Evolutionary conservation across 1,140 invertebrate species (phyloP).

Genomic region (Trichonephila clavata): DNA sequence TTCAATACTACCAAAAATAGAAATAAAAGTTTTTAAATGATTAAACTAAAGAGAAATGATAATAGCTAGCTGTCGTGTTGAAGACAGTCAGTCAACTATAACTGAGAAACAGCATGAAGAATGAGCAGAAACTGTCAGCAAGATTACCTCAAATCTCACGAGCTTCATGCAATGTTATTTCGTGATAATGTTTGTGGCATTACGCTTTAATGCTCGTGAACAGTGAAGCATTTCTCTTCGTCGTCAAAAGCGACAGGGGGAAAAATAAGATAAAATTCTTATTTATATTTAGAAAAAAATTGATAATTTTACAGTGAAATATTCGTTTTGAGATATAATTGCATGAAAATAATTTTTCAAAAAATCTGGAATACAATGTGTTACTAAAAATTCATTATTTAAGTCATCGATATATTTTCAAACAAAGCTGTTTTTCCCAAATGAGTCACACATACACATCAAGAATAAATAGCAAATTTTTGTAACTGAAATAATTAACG

Average conservation of each 20-base stretch:
- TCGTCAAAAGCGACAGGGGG: background rate
- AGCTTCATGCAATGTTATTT: background rate
- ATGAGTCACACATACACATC: background rate
- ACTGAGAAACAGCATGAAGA: background rate
- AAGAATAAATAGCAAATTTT: too few relatives aligned
- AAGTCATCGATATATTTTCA: background rate
- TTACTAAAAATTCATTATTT: too few relatives aligned
- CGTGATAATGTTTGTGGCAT: background rate
- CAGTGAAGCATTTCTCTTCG: background rate
- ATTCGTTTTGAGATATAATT: too few relatives aligned
- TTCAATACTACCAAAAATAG: background rate
- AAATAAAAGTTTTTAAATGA: background rate
- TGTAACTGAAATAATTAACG: too few relatives aligned
- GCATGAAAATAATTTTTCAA: too few relatives aligned
- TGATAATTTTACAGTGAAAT: too few relatives aligned
- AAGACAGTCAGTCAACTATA: background rate
- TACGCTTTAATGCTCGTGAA: background rate
- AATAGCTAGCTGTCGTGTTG: background rate
- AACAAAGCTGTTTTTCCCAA: background rate
- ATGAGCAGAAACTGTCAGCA: slow-evolving; percentile 5
- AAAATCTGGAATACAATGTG: too few relatives aligned
- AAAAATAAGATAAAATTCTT: too few relatives aligned
- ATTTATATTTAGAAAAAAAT: too few relatives aligned
- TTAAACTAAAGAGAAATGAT: background rate
- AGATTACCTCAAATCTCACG: background rate